Evolutionary conservation across 2,888 invertebrate genomes (phyloP).

Genomic region (Drosophila formosana): DNA sequence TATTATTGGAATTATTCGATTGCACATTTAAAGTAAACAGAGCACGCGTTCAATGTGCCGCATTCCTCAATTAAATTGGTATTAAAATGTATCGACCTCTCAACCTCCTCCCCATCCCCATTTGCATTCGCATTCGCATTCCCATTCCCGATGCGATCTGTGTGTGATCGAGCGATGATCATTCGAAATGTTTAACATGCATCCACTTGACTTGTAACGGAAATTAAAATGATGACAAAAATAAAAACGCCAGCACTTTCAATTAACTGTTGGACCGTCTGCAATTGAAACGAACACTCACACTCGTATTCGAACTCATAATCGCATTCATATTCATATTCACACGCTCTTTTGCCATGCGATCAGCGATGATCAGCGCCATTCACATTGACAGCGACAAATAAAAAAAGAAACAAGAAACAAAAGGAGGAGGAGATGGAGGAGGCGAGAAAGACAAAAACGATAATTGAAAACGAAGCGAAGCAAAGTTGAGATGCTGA

Average conservation of each 20-base stretch:
- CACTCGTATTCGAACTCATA: slow-evolving; percentile 18
- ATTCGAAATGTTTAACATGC: slow-evolving; percentile 42
- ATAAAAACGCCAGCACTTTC: slow-evolving; percentile 53
- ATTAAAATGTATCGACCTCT: slow-evolving; percentile 4
- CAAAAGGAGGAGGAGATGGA: slow-evolving; percentile 1
- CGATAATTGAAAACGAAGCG: slow-evolving; percentile 61
- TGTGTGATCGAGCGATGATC: slow-evolving; percentile 44
- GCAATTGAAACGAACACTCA: slow-evolving; percentile 55
- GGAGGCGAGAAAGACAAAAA: slow-evolving; percentile 29
- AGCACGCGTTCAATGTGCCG: neutral
- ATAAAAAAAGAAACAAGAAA: slow-evolving; percentile 13
- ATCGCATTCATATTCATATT: slow-evolving; percentile 67
- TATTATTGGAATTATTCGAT: neutral
- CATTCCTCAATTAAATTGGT: slow-evolving; percentile 6
- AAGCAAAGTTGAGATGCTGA: slow-evolving; percentile 72
- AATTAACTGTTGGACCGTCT: slow-evolving; percentile 68
- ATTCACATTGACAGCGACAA: slow-evolving; percentile 52
- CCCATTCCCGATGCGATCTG: neutral
- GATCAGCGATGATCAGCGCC: slow-evolving; percentile 62
- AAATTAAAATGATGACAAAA: slow-evolving; percentile 65
- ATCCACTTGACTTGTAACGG: slow-evolving; percentile 44
- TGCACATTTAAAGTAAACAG: neutral
- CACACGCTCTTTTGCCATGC: slow-evolving; percentile 80
- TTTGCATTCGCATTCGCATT: slow-evolving; percentile 2
- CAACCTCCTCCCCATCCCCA: slow-evolving; percentile 2